Base-by-base conservation (phyloP, 2,113 vertebrate species). In the Cinclus mexicanus region DNA sequence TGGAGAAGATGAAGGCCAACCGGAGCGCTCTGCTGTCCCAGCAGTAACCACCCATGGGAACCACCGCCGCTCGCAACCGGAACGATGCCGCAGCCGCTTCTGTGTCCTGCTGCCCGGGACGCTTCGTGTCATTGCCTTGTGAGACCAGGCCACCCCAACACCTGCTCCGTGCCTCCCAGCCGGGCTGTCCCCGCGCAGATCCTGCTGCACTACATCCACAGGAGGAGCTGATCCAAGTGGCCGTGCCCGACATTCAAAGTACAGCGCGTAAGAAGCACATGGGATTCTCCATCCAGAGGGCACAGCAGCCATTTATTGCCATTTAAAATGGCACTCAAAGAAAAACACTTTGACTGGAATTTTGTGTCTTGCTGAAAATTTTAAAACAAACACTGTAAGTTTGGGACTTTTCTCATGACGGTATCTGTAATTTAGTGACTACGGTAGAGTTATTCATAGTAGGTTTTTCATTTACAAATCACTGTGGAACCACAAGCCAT, bases 1-100 rank as follows among this genome's bases (percentile, higher is more conserved):
- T 99, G 96, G 99, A 99, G 89, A 99, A 99, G 97, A 99, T 99
- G 96, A 99, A 99, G 95, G 98, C 98, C 14, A 99, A 98, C 77
- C 97, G 99, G 14, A 99, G 98, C 6, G 98, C 98, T 7, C 97
- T 98, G 47, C 95, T 99, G 81, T 98, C 99, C 68, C 99, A 99
- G 84, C 99, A 99, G 97, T 98, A 83, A 93, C 81, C 47, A 7
- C 50, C 39, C 2, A 25, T 9, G 39, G 87, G 52, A 37, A 17
- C 37, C 65, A 20, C 64, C 14, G 7, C 78, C 15, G 4, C 50
- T n/a, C 11, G n/a, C 74, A 61, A 53, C 28, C 17, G 42, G 86
- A 64, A 82, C 23, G 41, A 4, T 14, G 7, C 20, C 14, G 26
- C 64, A 5, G 44, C 60, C 77, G 94, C 95, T 95, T 69, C 42